Percentiles rank a stretch among this genome's conserved stretches.
These are phyloP conservation scores for Drosophila tripunctata DNA, from an alignment of 2,888 invertebrate species.

Conservation along the genomic window DNA sequence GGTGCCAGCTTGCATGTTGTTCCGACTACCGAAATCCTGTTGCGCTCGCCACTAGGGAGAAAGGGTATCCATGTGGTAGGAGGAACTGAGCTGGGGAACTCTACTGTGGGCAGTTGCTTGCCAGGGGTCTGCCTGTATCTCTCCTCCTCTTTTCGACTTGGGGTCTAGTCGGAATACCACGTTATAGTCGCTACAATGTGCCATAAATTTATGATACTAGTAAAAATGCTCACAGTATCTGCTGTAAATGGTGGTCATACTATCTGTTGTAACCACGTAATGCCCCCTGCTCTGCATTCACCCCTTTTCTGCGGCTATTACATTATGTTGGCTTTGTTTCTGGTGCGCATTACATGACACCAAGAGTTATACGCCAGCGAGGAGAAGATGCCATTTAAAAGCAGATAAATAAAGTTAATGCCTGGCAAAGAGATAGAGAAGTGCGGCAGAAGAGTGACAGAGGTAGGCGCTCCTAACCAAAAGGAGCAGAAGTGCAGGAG, in stretches of 20 bases:
- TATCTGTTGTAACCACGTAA: slow-evolving; percentile 45
- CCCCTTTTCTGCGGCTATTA: slow-evolving; percentile 48
- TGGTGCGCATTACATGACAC: slow-evolving; percentile 75
- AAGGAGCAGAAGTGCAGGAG: neutral
- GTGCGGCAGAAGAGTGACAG: neutral
- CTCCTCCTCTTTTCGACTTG: neutral
- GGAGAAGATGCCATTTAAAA: slow-evolving; percentile 78
- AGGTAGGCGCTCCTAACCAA: no score
- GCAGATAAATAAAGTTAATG: slow-evolving; percentile 76
- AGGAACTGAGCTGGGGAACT: neutral
- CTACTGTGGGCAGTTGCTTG: neutral
- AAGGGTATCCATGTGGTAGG: neutral
- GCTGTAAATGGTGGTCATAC: slow-evolving; percentile 68
- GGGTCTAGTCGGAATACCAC: slow-evolving; percentile 8
- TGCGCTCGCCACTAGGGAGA: slow-evolving; percentile 2
- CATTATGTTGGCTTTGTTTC: slow-evolving; percentile 79
- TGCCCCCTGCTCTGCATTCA: neutral
- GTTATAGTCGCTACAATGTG: slow-evolving; percentile 61
- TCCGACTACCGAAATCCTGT: slow-evolving; percentile 58
- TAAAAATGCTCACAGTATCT: slow-evolving; percentile 67
- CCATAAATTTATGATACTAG: slow-evolving; percentile 80
- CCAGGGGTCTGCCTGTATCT: slow-evolving; percentile 4
- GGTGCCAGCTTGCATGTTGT: slow-evolving; percentile 76
- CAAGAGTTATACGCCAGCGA: slow-evolving; percentile 72
- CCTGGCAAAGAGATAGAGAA: slow-evolving; percentile 32